These are phyloP conservation scores for Brachycybe producta DNA, from an alignment of 2,888 invertebrate species.

Conservation along the genomic window DNA sequence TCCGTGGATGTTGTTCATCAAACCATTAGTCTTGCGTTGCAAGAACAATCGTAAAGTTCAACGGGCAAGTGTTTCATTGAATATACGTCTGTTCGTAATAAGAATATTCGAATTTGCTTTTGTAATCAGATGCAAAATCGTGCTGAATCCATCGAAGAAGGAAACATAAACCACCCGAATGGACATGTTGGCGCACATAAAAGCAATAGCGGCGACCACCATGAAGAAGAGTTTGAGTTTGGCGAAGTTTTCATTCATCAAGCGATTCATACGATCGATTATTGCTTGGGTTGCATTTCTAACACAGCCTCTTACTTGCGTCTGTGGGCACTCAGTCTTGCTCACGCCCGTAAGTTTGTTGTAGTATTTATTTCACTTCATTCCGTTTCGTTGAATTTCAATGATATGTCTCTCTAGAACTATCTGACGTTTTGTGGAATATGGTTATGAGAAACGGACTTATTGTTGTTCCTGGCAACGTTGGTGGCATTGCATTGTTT, in stretches of 20 bases:
- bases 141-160: too few species aligned
- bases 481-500: constrained; percentile 70
- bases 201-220: not conserved
- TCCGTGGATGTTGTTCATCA: constrained; percentile 86
- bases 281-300: constrained; percentile 18
- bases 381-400: constrained; percentile 22
- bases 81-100: too few species aligned
- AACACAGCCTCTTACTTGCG: constrained; percentile 20
- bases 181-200: not conserved
- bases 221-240: constrained; percentile 5
- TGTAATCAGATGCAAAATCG: too few species aligned
- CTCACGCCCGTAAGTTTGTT: constrained; percentile 16
- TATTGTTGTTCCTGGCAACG: constrained; percentile 45
- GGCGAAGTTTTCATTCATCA: constrained; percentile 19
- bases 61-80: too few species aligned
- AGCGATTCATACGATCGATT: constrained; percentile 19
- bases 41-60: not conserved
- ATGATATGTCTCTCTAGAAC: constrained; percentile 39
- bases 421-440: constrained; percentile 84
- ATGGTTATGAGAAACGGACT: constrained; percentile 77
- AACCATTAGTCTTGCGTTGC: constrained; percentile 60
- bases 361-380: not conserved
- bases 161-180: not conserved
- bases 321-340: constrained; percentile 19
- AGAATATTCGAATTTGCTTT: too few species aligned